Percentiles rank a stretch among this genome's conserved stretches.
phyloP scores from a whole-genome alignment of 2,888 invertebrate genomes.

The Empis stercorea region DNA sequence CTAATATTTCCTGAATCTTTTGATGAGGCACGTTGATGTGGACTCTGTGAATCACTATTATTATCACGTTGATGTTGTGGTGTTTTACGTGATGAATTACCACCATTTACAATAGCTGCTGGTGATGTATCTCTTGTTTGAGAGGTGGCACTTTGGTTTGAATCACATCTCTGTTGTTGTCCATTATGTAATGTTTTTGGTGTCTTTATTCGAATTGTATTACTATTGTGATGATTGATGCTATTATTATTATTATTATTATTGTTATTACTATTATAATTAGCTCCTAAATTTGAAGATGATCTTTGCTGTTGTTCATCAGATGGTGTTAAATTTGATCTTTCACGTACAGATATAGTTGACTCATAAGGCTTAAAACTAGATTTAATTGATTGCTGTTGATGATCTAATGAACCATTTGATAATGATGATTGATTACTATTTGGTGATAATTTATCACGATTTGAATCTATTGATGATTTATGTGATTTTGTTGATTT shows the following conservation, averaged over 20 bases:
- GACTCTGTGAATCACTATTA: slow-evolving; percentile 15
- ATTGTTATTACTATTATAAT: slow-evolving; percentile 15
- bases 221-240: slow-evolving; percentile 8
- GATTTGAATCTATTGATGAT: slow-evolving; percentile 27
- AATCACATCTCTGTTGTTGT: slow-evolving; percentile 45
- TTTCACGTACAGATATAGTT: slow-evolving; percentile 31
- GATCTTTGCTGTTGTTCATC: slow-evolving; percentile 45
- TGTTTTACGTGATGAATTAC: slow-evolving; percentile 11
- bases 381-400: slow-evolving; percentile 37
- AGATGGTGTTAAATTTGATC: slow-evolving; percentile 26
- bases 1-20: slow-evolving; percentile 25
- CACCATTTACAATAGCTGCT: slow-evolving; percentile 12
- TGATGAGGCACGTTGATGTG: slow-evolving; percentile 24
- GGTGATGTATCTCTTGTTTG: slow-evolving; percentile 32
- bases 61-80: slow-evolving; percentile 4
- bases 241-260: slow-evolving; percentile 13
- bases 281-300: slow-evolving; percentile 25
- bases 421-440: slow-evolving; percentile 37
- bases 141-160: slow-evolving; percentile 58
- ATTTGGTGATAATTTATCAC: slow-evolving; percentile 48
- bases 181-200: slow-evolving; percentile 20
- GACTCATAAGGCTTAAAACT: slow-evolving; percentile 70
- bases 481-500: slow-evolving; percentile 48
- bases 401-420: slow-evolving; percentile 32
- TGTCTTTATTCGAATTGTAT: slow-evolving; percentile 22